phyloP scores from a whole-genome alignment of 1,140 invertebrate genomes.

The Tetragnatha versicolor region DNA sequence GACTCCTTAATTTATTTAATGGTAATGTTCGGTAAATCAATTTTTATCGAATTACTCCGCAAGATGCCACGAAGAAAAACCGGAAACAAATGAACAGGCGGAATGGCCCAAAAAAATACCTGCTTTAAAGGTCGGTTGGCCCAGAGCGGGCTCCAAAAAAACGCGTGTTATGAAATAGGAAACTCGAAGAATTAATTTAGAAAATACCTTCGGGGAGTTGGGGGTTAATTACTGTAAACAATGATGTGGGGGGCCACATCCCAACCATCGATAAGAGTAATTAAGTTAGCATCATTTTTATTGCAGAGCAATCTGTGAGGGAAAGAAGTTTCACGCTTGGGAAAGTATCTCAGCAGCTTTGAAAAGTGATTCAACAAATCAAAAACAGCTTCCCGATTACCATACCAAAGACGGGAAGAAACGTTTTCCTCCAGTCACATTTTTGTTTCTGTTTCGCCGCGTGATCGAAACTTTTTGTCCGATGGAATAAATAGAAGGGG shows the following conservation, averaged over 20 bases:
- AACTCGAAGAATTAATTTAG: slow-evolving; percentile 25
- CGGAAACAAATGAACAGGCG: slow-evolving; percentile 1
- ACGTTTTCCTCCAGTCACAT: not conserved
- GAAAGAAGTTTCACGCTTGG: slow-evolving; percentile 6
- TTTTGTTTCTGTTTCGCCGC: no score
- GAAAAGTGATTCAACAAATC: not conserved
- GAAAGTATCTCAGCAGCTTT: not conserved
- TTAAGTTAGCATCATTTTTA: slow-evolving; percentile 36
- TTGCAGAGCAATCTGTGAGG: not conserved
- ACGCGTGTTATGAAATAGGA: slow-evolving; percentile 22
- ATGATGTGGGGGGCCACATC: slow-evolving; percentile 1
- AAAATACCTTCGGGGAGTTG: slow-evolving; percentile 26
- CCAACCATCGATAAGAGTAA: slow-evolving; percentile 21
- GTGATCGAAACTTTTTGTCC: no score
- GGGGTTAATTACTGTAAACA: slow-evolving; percentile 33
- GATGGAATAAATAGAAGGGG: no score
- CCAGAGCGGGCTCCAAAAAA: not conserved
- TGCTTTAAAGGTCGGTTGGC: not conserved
- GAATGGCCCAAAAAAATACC: not conserved
- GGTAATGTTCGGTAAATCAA: slow-evolving; percentile 28
- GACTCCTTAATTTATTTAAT: slow-evolving; percentile 20
- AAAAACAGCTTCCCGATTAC: not conserved
- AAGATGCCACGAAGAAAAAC: not conserved
- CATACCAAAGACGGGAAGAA: not conserved
- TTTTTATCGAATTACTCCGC: slow-evolving; percentile 20